phyloP scores from a whole-genome alignment of 2,888 invertebrate genomes.

The Cantharis flavilabris region DNA sequence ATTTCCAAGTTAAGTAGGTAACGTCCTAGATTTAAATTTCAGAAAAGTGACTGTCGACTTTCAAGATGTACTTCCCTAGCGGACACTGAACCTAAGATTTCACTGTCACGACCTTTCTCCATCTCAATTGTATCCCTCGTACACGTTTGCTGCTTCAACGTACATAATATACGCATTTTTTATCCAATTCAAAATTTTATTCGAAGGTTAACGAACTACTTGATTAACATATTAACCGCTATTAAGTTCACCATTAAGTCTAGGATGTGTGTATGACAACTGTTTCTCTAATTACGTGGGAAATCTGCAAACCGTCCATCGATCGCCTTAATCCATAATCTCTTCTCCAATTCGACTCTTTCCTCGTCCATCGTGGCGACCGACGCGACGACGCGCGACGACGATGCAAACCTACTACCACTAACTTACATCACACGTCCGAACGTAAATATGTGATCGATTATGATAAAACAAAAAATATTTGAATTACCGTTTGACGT shows the following conservation, averaged over 20 bases:
- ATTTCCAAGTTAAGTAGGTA: constrained; percentile 43
- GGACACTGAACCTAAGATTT: constrained; percentile 36
- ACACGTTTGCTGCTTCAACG: neutral
- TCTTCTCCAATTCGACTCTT: no score
- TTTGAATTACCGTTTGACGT: neutral
- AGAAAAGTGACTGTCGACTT: constrained; percentile 46
- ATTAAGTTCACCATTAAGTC: neutral
- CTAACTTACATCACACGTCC: neutral
- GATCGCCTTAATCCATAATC: neutral
- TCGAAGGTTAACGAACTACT: neutral
- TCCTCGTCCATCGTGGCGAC: no score
- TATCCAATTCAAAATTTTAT: neutral
- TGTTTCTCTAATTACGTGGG: neutral
- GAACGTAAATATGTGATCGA: neutral
- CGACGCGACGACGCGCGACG: no score
- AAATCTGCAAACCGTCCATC: neutral
- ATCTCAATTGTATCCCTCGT: constrained; percentile 35
- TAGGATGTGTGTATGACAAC: neutral
- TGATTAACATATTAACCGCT: neutral
- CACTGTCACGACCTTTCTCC: constrained; percentile 41
- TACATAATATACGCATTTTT: neutral
- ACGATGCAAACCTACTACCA: no score
- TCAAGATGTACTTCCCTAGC: constrained; percentile 35
- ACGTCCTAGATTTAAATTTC: constrained; percentile 43
- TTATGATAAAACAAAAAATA: neutral